Conservation (phyloP, 1,140 invertebrate species). For the Triops longicaudatus region DNA sequence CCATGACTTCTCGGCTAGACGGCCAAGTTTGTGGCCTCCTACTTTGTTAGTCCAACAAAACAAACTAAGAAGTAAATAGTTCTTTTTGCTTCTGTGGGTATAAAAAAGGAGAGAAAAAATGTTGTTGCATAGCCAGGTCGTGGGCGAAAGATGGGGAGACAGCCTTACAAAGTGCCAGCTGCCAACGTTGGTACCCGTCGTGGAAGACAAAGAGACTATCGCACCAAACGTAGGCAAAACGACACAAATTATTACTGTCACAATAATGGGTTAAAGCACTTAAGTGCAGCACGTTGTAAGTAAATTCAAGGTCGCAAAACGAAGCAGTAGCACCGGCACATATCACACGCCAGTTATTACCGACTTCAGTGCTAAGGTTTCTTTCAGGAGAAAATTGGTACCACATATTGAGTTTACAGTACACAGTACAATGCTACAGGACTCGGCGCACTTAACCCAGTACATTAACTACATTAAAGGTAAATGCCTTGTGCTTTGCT, state of each 20-base stretch:
- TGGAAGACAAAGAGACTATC: conserved; percentile 1
- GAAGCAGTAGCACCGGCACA: neutral
- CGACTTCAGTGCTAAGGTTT: neutral
- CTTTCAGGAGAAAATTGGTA: neutral
- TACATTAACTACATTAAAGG: too few species aligned
- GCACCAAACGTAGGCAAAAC: neutral
- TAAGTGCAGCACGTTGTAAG: neutral
- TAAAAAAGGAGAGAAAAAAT: neutral
- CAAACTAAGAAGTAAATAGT: too few species aligned
- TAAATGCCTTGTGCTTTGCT: too few species aligned
- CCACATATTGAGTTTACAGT: too few species aligned
- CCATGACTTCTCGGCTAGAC: too few species aligned
- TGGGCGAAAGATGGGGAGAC: neutral
- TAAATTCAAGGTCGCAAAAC: neutral
- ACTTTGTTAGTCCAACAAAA: too few species aligned
- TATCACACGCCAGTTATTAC: neutral
- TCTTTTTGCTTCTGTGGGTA: neutral
- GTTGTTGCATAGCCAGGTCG: neutral
- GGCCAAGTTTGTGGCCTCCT: too few species aligned
- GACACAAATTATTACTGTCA: conserved; percentile 3
- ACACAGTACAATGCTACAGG: too few species aligned
- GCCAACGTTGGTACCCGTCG: neutral
- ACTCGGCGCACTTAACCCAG: too few species aligned
- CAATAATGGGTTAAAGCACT: neutral
- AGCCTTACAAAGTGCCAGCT: neutral